phyloP scores from a whole-genome alignment of 2,797 vertebrate genomes.

The Pelobates cultripes region DNA sequence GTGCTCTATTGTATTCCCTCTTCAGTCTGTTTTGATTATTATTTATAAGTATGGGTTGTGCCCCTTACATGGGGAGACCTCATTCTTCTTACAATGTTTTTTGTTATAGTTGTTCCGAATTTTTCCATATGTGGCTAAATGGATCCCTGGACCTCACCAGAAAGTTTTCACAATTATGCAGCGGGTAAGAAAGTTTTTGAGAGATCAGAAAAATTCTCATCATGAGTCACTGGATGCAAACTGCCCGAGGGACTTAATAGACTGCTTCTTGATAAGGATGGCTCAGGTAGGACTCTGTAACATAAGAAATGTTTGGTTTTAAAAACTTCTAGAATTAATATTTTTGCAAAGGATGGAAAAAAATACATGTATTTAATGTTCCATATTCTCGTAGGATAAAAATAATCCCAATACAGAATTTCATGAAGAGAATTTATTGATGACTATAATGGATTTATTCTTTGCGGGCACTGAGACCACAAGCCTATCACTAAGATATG shows the following conservation, averaged over 20 bases:
- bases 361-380: background rate
- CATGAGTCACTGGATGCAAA: slow-evolving; percentile 22
- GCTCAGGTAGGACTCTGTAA: slow-evolving; percentile 4
- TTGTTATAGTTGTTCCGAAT: slow-evolving; percentile 7
- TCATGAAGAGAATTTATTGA: slow-evolving; percentile 42
- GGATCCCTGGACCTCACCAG: slow-evolving; percentile 31
- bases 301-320: background rate
- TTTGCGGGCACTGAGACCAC: slow-evolving; percentile 60
- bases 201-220: slow-evolving; percentile 2
- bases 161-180: background rate
- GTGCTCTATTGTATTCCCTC: too few species aligned
- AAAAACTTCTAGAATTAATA: background rate
- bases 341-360: background rate
- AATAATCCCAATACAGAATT: slow-evolving; percentile 38
- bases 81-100: background rate
- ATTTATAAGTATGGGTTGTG: background rate
- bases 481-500: slow-evolving; percentile 57
- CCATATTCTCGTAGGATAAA: slow-evolving; percentile 12
- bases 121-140: background rate
- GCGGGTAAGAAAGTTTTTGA: slow-evolving; percentile 9
- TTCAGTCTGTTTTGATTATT: too few species aligned
- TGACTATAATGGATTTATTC: slow-evolving; percentile 51
- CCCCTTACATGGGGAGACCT: background rate
- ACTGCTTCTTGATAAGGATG: slow-evolving; percentile 24
- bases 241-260: slow-evolving; percentile 32